These are phyloP conservation scores for Onchidella celtica DNA, from an alignment of 2,888 invertebrate species.

Conservation along the genomic window DNA sequence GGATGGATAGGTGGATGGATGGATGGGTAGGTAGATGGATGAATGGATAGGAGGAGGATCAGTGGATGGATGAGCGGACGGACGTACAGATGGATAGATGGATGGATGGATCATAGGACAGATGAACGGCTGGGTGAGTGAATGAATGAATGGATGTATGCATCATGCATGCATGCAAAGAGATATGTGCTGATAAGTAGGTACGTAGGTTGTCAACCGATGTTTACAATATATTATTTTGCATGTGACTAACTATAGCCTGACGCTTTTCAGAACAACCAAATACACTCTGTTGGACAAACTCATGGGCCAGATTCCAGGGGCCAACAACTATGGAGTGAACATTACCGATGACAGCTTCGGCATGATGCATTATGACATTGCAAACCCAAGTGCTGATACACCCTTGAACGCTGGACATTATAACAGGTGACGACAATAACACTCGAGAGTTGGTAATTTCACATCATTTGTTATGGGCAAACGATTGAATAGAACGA, in stretches of 20 bases:
- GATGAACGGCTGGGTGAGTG: background rate
- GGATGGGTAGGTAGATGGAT: background rate
- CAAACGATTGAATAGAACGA: no score
- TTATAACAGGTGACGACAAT: conserved; percentile 58
- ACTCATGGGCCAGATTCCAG: conserved; percentile 66
- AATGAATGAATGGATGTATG: background rate
- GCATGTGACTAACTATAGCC: no score
- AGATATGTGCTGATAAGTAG: no score
- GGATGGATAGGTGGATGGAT: background rate
- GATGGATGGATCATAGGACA: background rate
- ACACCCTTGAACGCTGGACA: conserved; percentile 58
- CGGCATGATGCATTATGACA: conserved; percentile 40
- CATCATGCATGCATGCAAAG: background rate
- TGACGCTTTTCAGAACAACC: no score
- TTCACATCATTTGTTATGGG: no score
- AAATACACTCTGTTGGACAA: conserved; percentile 56
- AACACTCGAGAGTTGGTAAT: background rate
- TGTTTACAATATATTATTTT: no score
- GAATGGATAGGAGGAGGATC: background rate
- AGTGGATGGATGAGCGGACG: background rate
- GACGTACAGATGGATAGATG: background rate
- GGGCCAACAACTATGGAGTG: conserved; percentile 64
- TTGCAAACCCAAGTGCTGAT: background rate
- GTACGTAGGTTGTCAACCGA: no score
- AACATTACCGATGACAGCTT: conserved; percentile 55